Evolutionary conservation across 2,888 invertebrate species (phyloP), one percentile per base, ranked within the genome.

Genomic region (Petrolisthes manimaculis): DNA sequence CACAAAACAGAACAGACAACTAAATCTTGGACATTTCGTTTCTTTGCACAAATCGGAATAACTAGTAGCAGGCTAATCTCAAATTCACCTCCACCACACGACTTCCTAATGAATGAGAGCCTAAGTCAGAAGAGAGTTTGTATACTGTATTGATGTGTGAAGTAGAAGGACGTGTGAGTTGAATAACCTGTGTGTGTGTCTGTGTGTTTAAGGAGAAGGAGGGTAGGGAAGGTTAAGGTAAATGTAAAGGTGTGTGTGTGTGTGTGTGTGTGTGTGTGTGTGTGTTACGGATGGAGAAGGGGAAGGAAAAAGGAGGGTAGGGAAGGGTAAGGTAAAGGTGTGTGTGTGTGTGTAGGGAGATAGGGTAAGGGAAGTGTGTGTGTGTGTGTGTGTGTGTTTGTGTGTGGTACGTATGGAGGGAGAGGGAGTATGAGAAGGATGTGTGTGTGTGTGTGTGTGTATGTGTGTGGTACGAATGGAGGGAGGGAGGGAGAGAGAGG

Each of bases 401-500:
- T 53, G 8, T 18, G 71, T 21, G 71, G 24, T 8, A 18, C 6
- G 24, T 9, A 18, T 8, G n/a, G n/a, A 71, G 71, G 24, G n/a
- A 71, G 9, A 37, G 78, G 54, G 55, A 37, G 51, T 51, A 77
- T 51, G 51, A n/a, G 51, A 12, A 75, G 75, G 24, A 12, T 12
- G 75, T 37, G 75, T 3, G 75, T 12, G 21, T 12, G 21, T 18
- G 77, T 2, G 21, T 21, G 78, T n/a, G 78, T 18, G 77, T 2
- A 12, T 21, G 78, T n/a, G 78, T n/a, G n/a, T n/a, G 5, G 18
- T 5, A 55, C 18, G 61, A 81, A 37, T 21, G 80, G 24, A 56
- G 74, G 37, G 80, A 81, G 61, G 37, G 61, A 81, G 79, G 5
- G 55, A 37, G 51, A 79, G 79, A 79, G 79, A 79, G n/a, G 6